Percentiles rank a stretch among this genome's conserved stretches.
These are phyloP conservation scores for Argya squamiceps DNA, from an alignment of 2,797 vertebrate species.

Conservation along the genomic window DNA sequence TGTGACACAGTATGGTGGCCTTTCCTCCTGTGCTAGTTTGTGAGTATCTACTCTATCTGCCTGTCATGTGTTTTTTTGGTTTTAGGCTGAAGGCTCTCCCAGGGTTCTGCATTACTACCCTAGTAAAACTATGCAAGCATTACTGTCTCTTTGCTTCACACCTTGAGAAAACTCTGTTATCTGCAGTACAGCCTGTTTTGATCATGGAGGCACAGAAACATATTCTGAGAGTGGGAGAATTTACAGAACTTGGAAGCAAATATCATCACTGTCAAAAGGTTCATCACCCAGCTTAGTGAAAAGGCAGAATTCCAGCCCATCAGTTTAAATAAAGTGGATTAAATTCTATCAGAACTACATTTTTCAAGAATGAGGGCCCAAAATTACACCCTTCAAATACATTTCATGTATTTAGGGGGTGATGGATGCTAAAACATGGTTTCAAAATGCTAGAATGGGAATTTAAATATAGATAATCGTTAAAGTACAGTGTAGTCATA, in stretches of 20 bases:
- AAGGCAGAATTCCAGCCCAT: background rate
- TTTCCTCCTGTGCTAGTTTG: background rate
- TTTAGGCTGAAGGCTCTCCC: background rate
- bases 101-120: background rate
- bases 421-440: background rate
- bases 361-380: background rate
- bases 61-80: background rate
- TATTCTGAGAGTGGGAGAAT: background rate
- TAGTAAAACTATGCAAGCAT: background rate
- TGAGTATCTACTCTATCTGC: background rate
- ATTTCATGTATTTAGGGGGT: background rate
- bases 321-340: background rate
- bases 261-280: background rate
- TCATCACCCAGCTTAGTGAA: background rate
- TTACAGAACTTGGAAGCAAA: background rate
- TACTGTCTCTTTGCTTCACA: background rate
- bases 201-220: background rate
- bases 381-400: background rate
- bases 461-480: slow-evolving; percentile 44
- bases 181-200: background rate
- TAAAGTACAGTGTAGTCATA: background rate
- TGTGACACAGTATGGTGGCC: background rate
- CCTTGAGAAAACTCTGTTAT: background rate
- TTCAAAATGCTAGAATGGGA: background rate
- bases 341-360: background rate